Evolutionary conservation across 2,797 vertebrate genomes (phyloP), one percentile per base, ranked within the genome.

Genomic region (Cirrhinus molitorella): DNA sequence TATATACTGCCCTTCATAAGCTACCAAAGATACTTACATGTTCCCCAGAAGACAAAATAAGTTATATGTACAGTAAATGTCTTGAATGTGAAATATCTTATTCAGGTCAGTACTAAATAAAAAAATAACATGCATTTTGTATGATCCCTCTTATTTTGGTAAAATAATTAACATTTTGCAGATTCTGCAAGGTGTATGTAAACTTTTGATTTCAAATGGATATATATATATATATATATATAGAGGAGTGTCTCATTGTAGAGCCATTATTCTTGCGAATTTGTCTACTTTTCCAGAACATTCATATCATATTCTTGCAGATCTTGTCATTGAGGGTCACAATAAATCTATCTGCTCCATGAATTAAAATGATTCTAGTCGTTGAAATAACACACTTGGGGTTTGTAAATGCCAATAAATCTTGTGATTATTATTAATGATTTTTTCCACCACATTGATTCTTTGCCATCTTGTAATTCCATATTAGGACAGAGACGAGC

Each of bases 371-470:
- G 40, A 67, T 75, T 49, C 37, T 37, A 34, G 66, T 63, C 34
- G 3, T 53, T 91, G 91, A 90, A 81, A 83, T 59, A 77, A 72
- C 74, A 72, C 79, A 88, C 79, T 87, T 83, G 86, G 81, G 86
- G 83, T 90, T 88, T 86, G 90, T 93, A 83, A 83, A 90, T 93
- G 92, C 90, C 93, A 93, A 94, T 94, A 95, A 93, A 89, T 80
- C 84, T 86, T 90, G 87, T 93, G 92, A 94, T 95, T 94, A 94
- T 94, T 93, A 92, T 93, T 93, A 94, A 93, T 91, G 92, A 92
- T 92, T 93, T 92, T 91, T 85, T 67, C 67, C 43, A 78, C 76
- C 11, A 75, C 89, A 94, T 94, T 87, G 94, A 95, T 93, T 90
- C 34, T 59, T 83, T 49, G 74, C 84, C 59, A 82, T 92, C 90